Conservation (phyloP, 2,797 vertebrate genomes). For the Artibeus lituratus region DNA sequence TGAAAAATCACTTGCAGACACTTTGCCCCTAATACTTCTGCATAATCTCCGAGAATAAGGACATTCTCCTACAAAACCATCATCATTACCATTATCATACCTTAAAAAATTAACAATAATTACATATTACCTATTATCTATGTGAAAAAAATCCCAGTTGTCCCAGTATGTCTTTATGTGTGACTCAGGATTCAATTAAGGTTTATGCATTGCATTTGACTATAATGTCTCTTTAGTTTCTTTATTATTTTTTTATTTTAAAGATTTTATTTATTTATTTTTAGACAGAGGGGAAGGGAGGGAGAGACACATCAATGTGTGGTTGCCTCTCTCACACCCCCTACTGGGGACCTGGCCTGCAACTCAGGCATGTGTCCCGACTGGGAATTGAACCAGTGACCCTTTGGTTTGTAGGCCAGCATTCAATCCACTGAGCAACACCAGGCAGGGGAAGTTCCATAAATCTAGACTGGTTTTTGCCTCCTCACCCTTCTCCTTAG, state of each 20-base stretch:
- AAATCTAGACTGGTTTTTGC: background rate
- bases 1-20: constrained; percentile 25
- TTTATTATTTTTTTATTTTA: background rate
- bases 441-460: no score
- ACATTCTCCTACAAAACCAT: background rate
- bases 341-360: no score
- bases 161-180: background rate
- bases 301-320: no score
- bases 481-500: background rate
- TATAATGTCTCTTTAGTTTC: background rate
- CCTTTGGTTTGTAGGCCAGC: no score
- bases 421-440: no score
- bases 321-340: no score
- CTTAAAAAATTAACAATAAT: constrained; percentile 12
- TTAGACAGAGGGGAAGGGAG: no score
- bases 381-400: no score
- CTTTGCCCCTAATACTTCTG: background rate
- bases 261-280: no score
- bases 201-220: background rate
- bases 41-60: background rate
- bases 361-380: no score
- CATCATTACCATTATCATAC: background rate
- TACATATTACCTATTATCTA: background rate
- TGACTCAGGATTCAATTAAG: background rate
- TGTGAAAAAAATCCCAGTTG: background rate